phyloP scores from a whole-genome alignment of 2,113 vertebrate genomes.

The Spermophilus dauricus region DNA sequence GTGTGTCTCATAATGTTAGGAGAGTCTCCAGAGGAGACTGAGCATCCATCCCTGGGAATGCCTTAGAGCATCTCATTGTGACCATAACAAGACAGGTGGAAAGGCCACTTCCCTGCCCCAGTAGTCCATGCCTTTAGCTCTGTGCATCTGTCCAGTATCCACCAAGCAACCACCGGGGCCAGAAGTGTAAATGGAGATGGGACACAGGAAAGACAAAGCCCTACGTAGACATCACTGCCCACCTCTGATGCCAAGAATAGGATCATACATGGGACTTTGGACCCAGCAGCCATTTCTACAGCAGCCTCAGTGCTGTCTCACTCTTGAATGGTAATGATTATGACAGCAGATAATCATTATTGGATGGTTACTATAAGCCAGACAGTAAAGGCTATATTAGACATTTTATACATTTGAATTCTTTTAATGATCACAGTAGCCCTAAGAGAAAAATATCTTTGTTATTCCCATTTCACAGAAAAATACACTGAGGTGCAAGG shows the following conservation, averaged over 20 bases:
- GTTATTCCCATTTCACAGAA: neutral
- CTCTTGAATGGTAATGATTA: too few species aligned
- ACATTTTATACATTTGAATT: neutral
- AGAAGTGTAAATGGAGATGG: neutral
- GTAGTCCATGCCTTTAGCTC: neutral
- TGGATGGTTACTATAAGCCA: fast-evolving
- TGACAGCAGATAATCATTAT: neutral
- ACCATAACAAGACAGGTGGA: neutral
- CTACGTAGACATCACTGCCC: neutral
- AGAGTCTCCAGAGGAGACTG: neutral
- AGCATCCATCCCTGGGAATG: too few species aligned
- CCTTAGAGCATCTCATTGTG: neutral
- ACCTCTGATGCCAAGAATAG: neutral
- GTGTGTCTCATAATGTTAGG: neutral
- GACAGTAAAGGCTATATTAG: neutral
- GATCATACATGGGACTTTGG: too few species aligned
- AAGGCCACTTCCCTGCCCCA: neutral
- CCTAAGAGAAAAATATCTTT: too few species aligned
- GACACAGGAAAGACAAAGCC: neutral
- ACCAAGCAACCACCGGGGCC: neutral
- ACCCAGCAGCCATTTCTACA: neutral
- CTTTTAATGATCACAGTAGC: neutral
- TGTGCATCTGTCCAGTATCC: neutral
- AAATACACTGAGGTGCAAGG: neutral
- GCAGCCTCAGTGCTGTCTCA: neutral